Base-by-base conservation (phyloP, 2,113 vertebrate species). In the Festucalex cinctus region DNA sequence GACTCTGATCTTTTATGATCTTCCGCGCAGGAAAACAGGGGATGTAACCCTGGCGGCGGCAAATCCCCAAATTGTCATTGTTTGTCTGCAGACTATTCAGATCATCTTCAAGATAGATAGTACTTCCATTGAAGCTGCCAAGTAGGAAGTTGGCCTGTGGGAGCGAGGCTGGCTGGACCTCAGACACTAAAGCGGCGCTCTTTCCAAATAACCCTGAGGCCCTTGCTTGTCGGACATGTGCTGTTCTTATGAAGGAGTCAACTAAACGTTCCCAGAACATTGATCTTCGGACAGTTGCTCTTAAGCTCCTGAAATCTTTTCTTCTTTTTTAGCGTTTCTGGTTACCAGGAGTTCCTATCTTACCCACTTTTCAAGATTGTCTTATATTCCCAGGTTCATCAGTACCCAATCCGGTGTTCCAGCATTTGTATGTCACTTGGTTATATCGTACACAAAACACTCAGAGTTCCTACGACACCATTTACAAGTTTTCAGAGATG, bases 221-320 rank as follows among this genome's bases (percentile, higher is more conserved):
- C 69, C 63, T 62, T 69, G 72, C 56, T 73, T 49, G 75, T 65
- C 65, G 46, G 75, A 41, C 73, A 83, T 78, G 77, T 82, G 22
- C 81, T 87, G 76, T 90, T 88, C 81, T 86, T 78, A 90, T 79
- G 73, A 68, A 35, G 17, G 69, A 74, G 59, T 61, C 20, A 13
- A 41, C 37, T 41, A 39, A 61, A 60, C 20, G 6, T 60, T 37
- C 35, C 35, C 32, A 37, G 19, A 60, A 60, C 58, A n/a, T 22
- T 60, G 36, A 28, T 57, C 54, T 12, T 22, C 1, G 6, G 19
- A n/a, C 1, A n/a, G 14, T 26, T 3, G 14, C 54, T 56, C 14
- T 32, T 13, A 54, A 24, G 14, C 26, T 28, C 54, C 54, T 8
- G 13, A 32, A 57, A 19, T 9, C 8, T n/a, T 28, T 57, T 8